Evolutionary conservation across 1,140 invertebrate species (phyloP), one percentile per base, ranked within the genome.

Genomic region (Holcopasites calliopsidis): DNA sequence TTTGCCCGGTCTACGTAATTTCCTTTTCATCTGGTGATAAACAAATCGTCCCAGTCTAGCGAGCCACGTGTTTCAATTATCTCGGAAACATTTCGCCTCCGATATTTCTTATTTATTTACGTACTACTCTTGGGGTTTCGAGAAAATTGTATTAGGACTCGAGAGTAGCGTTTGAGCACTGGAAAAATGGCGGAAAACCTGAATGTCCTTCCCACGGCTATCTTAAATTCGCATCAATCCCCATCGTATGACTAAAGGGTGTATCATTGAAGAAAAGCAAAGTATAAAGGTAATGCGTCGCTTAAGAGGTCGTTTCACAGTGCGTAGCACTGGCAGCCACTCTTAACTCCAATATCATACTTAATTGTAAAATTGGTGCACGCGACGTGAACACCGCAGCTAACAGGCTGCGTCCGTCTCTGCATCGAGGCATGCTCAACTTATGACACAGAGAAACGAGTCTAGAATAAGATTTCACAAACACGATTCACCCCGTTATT

Each of bases 301-400:
- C 44, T 73, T 21, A 55, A 31, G 16, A 7, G n/a, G 47, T 60
- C 23, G n/a, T n/a, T 26, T 21, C 18, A 44, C 18, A 10, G 23
- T 21, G 35, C 18, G 16, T 33, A 50, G 23, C 44, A 18, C 26
- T 3, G 50, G 35, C 40, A 40, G 26, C 50, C 64, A 62, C 38
- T 83, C n/a, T 62, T 78, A 49, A 66, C 74, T 85, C 78, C 79
- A 86, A 88, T 85, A 79, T 81, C 57, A n/a, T n/a, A n/a, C 68
- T 79, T 82, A 87, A 89, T 87, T 87, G 77, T 47, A 86, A 87
- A 88, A 89, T 88, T 88, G 79, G 55, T 33, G 52, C 47, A 23
- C 57, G 31, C 49, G 42, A 68, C 40, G 7, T 11, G 13, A 62
- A n/a, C 31, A 33, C 1, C 26, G n/a, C 31, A 35, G 33, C 31